Base-by-base conservation (phyloP, 2,113 vertebrate genomes). In the Myotis lucifugus region DNA sequence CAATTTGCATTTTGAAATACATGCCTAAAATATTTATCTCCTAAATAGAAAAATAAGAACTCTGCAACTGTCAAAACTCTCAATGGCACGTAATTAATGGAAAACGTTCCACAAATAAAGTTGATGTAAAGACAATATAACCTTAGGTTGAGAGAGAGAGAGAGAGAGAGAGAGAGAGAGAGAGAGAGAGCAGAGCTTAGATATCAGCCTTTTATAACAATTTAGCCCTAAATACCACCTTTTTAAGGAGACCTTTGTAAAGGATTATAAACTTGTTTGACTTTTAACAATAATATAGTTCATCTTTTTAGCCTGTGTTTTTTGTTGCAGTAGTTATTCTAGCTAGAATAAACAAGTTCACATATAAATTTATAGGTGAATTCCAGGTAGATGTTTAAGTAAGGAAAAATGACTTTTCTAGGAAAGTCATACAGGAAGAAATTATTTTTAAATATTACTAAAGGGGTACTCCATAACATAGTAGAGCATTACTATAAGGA, bases 1-100 rank as follows among this genome's bases (percentile, higher is more conserved):
- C 34, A 69, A 6, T 56, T 27, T 92, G 25, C 11, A 69, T 69
- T 93, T 97, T 94, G 67, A 92, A 96, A 93, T 84, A 81, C n/a
- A 34, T 56, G 59, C 37, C 52, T 92, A 73, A 92, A 87, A 85
- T 90, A 48, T 83, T 93, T 76, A 56, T 79, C n/a, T 78, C 27
- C 17, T 87, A 66, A 95, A 89, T 72, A 79, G 37, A 88, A 95
- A 83, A 91, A 85, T 61, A 81, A 59, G 18, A 69, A 81, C 27
- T 93, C 34, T 85, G 19, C 5, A 87, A 61, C 46, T 94, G 2
- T 72, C 32, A 25, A 76, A 46, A 88, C 83, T 76, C 59, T 94
- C 32, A 85, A 0, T 72, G 42, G 21, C 12, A 64, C 21, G 8
- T 40, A 77, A 85, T 84, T 90, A 79, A 77, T 88, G 32, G 29